Conservation (phyloP, 2,113 vertebrate species). For the Oceanodroma tethys region DNA sequence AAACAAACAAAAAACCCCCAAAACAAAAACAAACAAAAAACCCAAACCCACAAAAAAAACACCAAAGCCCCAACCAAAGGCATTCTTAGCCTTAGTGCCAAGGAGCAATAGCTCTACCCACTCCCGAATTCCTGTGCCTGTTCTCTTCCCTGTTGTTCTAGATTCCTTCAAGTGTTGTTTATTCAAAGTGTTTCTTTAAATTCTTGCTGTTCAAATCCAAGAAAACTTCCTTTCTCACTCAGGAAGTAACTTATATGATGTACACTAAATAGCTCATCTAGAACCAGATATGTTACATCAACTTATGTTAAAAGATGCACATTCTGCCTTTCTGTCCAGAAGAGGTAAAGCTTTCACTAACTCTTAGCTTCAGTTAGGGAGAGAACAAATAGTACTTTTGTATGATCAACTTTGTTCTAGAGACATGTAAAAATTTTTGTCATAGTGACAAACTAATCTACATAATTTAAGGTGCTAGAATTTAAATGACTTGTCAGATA, state of each 20-base stretch:
- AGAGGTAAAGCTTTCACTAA: neutral
- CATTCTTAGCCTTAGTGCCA: neutral
- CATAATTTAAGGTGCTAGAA: conserved; percentile 47
- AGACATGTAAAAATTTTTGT: conserved; percentile 33
- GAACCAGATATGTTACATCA: neutral
- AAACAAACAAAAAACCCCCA: neutral
- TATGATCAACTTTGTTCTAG: neutral
- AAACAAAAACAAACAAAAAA: neutral
- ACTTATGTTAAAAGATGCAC: neutral
- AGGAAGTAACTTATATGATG: neutral
- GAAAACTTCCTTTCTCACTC: neutral
- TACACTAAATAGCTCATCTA: neutral
- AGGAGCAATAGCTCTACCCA: neutral
- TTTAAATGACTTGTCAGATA: conserved; percentile 55
- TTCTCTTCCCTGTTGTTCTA: neutral
- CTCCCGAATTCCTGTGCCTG: neutral
- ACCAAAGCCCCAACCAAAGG: neutral
- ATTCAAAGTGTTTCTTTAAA: neutral
- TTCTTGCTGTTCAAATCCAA: neutral
- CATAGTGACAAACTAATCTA: conserved; percentile 47
- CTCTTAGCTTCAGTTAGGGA: neutral
- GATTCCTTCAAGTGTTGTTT: neutral
- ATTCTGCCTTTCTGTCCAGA: neutral
- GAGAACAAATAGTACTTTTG: neutral
- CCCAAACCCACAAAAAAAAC: neutral